Evolutionary conservation across 1,140 invertebrate genomes (phyloP).

Genomic region (Hermatobates lingyangjiaoensis): DNA sequence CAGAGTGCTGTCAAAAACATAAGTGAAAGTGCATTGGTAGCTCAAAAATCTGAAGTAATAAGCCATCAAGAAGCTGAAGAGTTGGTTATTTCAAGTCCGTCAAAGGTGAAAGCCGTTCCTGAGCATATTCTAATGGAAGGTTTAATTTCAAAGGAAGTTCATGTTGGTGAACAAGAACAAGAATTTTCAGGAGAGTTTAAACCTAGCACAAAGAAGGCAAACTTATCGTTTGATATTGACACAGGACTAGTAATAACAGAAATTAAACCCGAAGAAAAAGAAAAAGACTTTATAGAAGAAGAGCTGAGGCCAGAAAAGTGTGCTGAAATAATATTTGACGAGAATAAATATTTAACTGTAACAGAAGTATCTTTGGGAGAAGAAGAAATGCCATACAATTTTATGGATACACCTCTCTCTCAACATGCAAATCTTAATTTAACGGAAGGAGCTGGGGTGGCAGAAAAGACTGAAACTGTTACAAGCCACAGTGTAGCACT

Average conservation of each 20-base stretch:
- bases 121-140: slow-evolving; percentile 22
- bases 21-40: slow-evolving; percentile 18
- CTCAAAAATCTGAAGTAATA: slow-evolving; percentile 3
- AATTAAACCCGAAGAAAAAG: slow-evolving; percentile 18
- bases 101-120: slow-evolving; percentile 14
- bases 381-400: slow-evolving; percentile 22
- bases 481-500: slow-evolving; percentile 20
- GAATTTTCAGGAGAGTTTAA: slow-evolving; percentile 16
- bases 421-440: slow-evolving; percentile 7
- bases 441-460: slow-evolving; percentile 20
- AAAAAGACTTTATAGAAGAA: slow-evolving; percentile 13
- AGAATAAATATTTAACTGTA: slow-evolving; percentile 27
- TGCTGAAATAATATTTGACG: slow-evolving; percentile 25
- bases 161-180: slow-evolving; percentile 21
- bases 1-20: slow-evolving; percentile 21
- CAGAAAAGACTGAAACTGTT: slow-evolving; percentile 23
- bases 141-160: slow-evolving; percentile 19
- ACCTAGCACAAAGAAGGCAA: slow-evolving; percentile 14
- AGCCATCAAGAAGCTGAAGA: slow-evolving; percentile 7
- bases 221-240: slow-evolving; percentile 13
- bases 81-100: slow-evolving; percentile 14
- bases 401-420: slow-evolving; percentile 27
- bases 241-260: slow-evolving; percentile 18
- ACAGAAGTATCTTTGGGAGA: slow-evolving; percentile 26
- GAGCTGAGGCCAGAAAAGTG: slow-evolving; percentile 6